These are phyloP conservation scores for Thecocarcelia acutangulata DNA, from an alignment of 2,888 invertebrate species.

Conservation along the genomic window DNA sequence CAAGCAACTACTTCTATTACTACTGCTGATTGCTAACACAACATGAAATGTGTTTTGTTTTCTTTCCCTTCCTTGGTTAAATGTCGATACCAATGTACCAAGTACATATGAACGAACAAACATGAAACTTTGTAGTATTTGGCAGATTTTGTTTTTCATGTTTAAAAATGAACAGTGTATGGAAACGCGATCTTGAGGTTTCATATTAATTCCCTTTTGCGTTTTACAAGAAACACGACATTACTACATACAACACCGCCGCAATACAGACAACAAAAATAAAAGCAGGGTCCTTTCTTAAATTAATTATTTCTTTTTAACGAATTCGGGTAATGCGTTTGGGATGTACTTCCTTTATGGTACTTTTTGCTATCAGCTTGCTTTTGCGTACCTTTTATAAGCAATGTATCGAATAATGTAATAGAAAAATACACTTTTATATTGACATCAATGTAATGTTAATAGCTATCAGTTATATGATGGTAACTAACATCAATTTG, in stretches of 20 bases:
- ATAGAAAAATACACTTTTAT: no score
- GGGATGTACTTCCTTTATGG: background rate
- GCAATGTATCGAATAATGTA: no score
- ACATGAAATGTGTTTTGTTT: constrained; percentile 31
- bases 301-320: constrained; percentile 5
- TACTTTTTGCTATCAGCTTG: no score
- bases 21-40: constrained; percentile 60
- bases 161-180: constrained; percentile 45
- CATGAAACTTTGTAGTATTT: constrained; percentile 65
- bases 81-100: constrained; percentile 57
- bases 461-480: no score
- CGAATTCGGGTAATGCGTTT: background rate
- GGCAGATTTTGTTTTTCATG: constrained; percentile 21
- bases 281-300: constrained; percentile 49
- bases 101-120: constrained; percentile 35
- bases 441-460: no score
- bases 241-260: constrained; percentile 62
- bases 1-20: constrained; percentile 41
- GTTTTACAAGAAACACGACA: constrained; percentile 70
- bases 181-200: constrained; percentile 70
- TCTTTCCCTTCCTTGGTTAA: constrained; percentile 25
- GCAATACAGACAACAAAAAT: constrained; percentile 33
- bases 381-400: background rate
- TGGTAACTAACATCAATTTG: no score
- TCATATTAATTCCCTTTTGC: constrained; percentile 73